Evolutionary conservation across 2,797 vertebrate species (phyloP), one percentile per base, ranked within the genome.

Genomic region (Syngnathus acus): DNA sequence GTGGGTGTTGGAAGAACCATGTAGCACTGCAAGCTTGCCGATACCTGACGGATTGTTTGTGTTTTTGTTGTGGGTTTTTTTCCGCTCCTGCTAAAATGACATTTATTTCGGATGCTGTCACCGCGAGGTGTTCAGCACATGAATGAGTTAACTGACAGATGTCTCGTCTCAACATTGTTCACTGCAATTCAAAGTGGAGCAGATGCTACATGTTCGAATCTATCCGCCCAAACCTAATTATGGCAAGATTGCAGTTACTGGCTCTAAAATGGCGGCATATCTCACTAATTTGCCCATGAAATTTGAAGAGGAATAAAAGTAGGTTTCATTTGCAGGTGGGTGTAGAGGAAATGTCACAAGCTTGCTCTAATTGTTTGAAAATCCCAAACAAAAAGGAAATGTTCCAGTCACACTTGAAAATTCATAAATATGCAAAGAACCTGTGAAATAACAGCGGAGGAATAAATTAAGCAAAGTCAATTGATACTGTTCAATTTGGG

Each of bases 1-100:
- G 70, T 67, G 70, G 65, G 67, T 70, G 69, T 65, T 73, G 32
- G 23, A 72, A 65, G 54, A 51, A 32, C 39, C 66, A 62, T 55
- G 65, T 9, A 66, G 39, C n/a, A 55, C 26, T 26, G 40, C 64
- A 63, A 32, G 68, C 42, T 61, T 3, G 10, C 51, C n/a, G 43
- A 71, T 63, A 40, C 40, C 10, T 10, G 54, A 57, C 54, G 14
- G 26, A 57, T 57, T 53, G 26, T 68, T 59, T 69, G 37, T 63
- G 32, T 21, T 47, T 66, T 67, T 13, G 4, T 64, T 50, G 42
- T 7, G 65, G 13, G 32, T 68, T 60, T 58, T 60, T 58, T 4
- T 65, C 64, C 9, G 0, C 32, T 11, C n/a, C 39, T 37, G 6
- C 54, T 37, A 14, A 54, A 54, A 26, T 11, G 11, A 54, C 37